These are phyloP conservation scores for Acanthurus lineatus DNA, from an alignment of 2,797 vertebrate species.

Conservation along the genomic window DNA sequence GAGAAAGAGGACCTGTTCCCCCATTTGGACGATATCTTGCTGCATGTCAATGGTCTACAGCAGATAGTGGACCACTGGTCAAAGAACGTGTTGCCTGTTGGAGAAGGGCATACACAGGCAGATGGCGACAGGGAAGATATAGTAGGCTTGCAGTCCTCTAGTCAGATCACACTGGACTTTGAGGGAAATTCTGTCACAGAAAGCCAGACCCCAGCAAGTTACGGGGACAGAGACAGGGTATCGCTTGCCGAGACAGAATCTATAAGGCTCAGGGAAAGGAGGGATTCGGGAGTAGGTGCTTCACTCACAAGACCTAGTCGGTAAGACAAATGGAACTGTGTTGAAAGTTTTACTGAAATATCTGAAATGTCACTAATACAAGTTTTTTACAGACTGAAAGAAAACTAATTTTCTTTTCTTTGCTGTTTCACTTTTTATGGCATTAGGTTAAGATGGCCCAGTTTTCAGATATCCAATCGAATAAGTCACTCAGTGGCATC, in stretches of 20 bases:
- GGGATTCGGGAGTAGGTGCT: constrained; percentile 96
- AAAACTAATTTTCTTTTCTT: not conserved
- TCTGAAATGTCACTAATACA: not conserved
- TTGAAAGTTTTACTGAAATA: not conserved
- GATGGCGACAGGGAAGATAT: constrained; percentile 67
- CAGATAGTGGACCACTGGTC: constrained; percentile 97
- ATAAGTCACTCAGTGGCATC: constrained; percentile 90
- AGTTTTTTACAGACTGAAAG: not conserved
- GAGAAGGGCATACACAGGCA: constrained; percentile 73
- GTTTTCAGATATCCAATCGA: constrained; percentile 95
- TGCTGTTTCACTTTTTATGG: constrained; percentile 37
- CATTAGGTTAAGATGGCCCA: constrained; percentile 93
- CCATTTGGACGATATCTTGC: constrained; percentile 94
- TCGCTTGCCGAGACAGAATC: constrained; percentile 92
- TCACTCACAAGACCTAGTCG: constrained; percentile 95
- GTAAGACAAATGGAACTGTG: constrained; percentile 75
- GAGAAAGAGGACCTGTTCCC: constrained; percentile 95
- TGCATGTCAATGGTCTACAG: constrained; percentile 93
- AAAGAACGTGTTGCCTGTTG: constrained; percentile 88
- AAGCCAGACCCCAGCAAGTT: constrained; percentile 89
- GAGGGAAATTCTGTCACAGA: constrained; percentile 93
- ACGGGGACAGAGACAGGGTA: constrained; percentile 90
- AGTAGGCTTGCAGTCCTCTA: constrained; percentile 83
- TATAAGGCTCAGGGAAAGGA: constrained; percentile 90
- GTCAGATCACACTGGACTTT: constrained; percentile 92